Conservation (phyloP, 2,888 invertebrate species). For the Caenorhabditis sp. region DNA sequence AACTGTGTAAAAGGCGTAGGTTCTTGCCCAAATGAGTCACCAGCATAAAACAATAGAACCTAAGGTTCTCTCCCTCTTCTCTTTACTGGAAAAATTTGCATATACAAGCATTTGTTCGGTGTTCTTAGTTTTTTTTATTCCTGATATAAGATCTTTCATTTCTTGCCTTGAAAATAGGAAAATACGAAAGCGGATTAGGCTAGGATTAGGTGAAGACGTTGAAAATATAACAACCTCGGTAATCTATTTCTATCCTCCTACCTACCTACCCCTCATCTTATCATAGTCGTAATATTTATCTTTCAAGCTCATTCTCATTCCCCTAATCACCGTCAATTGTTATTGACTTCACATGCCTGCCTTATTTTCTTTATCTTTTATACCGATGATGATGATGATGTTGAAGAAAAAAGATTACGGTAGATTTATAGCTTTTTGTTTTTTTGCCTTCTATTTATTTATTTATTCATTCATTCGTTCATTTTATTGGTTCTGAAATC, state of each 20-base stretch:
- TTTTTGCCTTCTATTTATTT: not conserved
- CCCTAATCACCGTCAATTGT: not conserved
- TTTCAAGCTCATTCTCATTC: not conserved
- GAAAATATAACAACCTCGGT: not conserved
- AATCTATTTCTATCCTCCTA: too few species aligned
- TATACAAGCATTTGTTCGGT: not conserved
- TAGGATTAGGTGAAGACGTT: not conserved
- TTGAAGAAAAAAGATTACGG: not conserved
- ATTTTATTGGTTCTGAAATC: too few species aligned
- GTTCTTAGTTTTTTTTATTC: not conserved
- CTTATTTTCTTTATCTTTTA: not conserved
- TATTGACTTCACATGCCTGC: not conserved
- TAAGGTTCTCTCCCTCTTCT: not conserved
- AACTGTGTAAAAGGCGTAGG: too few species aligned
- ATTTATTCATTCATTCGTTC: not conserved
- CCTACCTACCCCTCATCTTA: too few species aligned
- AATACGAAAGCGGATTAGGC: not conserved
- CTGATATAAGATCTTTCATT: not conserved
- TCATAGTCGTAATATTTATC: not conserved
- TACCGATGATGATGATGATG: not conserved
- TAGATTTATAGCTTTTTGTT: constrained; percentile 1
- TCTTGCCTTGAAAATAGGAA: not conserved
- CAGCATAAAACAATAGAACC: not conserved
- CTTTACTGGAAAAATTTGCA: not conserved
- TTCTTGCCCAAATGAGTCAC: not conserved